A percentile compares a stretch with the other conserved stretches of the same genome.
Evolutionary conservation across 2,797 vertebrate genomes (phyloP).

Genomic region (Pseudochromis fuscus): DNA sequence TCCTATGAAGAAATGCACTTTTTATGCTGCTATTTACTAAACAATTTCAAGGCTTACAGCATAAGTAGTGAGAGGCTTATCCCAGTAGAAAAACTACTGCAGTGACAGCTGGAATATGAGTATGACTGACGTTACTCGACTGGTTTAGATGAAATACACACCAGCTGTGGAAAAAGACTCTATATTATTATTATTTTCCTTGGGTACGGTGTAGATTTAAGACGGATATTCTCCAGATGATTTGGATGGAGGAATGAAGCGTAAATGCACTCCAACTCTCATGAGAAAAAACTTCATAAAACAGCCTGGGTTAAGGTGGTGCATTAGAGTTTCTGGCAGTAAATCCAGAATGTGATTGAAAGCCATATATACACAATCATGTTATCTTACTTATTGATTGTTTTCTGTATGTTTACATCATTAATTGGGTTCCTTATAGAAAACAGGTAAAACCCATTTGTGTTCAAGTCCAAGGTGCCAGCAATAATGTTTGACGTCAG

Average conservation of each 20-base stretch:
- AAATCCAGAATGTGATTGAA: conserved; percentile 11
- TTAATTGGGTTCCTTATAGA: not conserved
- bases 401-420: not conserved
- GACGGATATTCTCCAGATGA: conserved; percentile 52
- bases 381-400: not conserved
- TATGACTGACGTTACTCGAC: conserved; percentile 72
- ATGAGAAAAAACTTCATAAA: conserved; percentile 38
- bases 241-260: conserved; percentile 39
- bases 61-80: conserved; percentile 56
- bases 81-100: conserved; percentile 48
- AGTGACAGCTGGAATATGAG: conserved; percentile 69
- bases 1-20: conserved; percentile 59
- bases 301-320: conserved; percentile 14
- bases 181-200: conserved; percentile 32
- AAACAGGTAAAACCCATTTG: not conserved
- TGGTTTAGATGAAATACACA: conserved; percentile 64
- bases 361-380: not conserved
- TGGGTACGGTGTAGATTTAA: conserved; percentile 37
- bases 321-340: conserved; percentile 5
- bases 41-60: conserved; percentile 64
- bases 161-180: conserved; percentile 44
- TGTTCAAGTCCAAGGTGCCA: not conserved
- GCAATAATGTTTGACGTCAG: conserved; percentile 4
- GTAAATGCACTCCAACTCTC: conserved; percentile 37
- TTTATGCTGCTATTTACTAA: conserved; percentile 72